These are phyloP conservation scores for Silurus aristotelis DNA, from an alignment of 2,797 vertebrate species.

Conservation along the genomic window DNA sequence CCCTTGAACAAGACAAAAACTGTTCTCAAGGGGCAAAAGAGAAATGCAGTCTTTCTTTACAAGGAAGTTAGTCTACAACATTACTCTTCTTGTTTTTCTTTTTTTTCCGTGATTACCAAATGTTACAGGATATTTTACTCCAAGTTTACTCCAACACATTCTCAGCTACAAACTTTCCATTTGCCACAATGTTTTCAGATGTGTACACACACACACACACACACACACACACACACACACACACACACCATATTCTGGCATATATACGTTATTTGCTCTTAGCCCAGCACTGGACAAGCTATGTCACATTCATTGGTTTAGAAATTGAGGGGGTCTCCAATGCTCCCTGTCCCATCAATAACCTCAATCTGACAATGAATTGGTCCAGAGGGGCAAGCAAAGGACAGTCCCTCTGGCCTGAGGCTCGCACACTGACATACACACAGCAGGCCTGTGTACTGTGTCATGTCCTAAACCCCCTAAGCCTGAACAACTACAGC, in stretches of 20 bases:
- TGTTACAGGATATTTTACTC: no score
- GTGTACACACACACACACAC: conserved; percentile 8
- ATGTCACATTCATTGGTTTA: conserved; percentile 57
- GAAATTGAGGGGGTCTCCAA: conserved; percentile 60
- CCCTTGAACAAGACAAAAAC: neutral
- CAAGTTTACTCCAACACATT: neutral
- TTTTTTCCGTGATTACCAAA: neutral
- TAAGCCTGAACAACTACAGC: conserved; percentile 51
- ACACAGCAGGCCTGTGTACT: conserved; percentile 65
- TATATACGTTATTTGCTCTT: conserved; percentile 42
- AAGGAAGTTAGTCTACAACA: no score
- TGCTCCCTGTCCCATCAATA: conserved; percentile 72
- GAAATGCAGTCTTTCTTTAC: neutral
- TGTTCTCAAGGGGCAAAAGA: neutral
- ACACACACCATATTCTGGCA: conserved; percentile 25
- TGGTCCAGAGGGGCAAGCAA: conserved; percentile 59
- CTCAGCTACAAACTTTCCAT: neutral
- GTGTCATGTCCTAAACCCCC: conserved; percentile 59
- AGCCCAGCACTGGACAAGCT: conserved; percentile 51
- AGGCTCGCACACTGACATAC: conserved; percentile 62
- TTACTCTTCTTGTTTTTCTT: neutral
- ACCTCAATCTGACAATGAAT: conserved; percentile 68
- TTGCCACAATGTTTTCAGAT: neutral
- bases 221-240: conserved; percentile 18
- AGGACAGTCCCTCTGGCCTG: conserved; percentile 64